phyloP scores from a whole-genome alignment of 2,797 vertebrate genomes.

The Decapterus maruadsi region DNA sequence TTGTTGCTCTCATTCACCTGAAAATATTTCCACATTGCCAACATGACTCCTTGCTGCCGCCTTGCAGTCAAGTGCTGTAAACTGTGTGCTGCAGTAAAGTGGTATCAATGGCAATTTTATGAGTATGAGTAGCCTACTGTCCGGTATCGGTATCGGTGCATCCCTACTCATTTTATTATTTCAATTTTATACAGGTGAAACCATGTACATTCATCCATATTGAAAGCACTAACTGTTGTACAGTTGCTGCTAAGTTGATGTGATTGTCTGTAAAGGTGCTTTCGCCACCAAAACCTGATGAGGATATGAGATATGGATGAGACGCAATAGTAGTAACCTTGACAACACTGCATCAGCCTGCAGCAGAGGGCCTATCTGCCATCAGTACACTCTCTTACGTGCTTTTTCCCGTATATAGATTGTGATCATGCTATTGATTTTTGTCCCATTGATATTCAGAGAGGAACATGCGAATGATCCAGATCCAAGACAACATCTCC shows the following conservation, averaged over 20 bases:
- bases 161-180: too few species aligned
- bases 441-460: constrained; percentile 87
- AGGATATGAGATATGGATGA: constrained; percentile 59
- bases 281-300: constrained; percentile 53
- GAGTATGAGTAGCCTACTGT: too few species aligned
- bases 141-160: too few species aligned
- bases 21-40: too few species aligned
- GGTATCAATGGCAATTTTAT: too few species aligned
- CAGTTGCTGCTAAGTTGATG: background rate
- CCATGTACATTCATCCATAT: too few species aligned
- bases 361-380: constrained; percentile 69
- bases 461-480: constrained; percentile 99
- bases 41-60: too few species aligned
- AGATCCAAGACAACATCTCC: constrained; percentile 99
- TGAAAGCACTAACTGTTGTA: background rate
- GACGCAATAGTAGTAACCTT: constrained; percentile 75
- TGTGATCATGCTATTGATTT: constrained; percentile 78
- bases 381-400: constrained; percentile 58
- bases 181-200: too few species aligned
- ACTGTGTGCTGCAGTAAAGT: too few species aligned
- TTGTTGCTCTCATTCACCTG: too few species aligned
- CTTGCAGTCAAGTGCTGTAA: too few species aligned
- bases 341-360: constrained; percentile 69
- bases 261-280: constrained; percentile 36
- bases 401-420: constrained; percentile 67